Evolutionary conservation across 2,113 vertebrate genomes (phyloP), one percentile per base, ranked within the genome.

Genomic region (Eupsittula cactorum): DNA sequence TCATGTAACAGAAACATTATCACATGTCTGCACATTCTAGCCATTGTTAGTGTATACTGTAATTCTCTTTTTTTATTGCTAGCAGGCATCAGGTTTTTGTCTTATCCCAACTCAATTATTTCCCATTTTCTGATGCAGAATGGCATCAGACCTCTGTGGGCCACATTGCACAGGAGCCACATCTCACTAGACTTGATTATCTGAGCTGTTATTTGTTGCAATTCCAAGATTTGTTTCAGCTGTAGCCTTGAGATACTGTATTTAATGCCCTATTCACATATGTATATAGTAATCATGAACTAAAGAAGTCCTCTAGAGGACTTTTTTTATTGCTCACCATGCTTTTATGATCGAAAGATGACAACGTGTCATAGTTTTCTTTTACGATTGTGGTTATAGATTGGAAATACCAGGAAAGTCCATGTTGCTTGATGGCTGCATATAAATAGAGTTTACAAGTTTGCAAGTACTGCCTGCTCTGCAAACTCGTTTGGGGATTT

Each of bases 191-290:
- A 71, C 78, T 77, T 70, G 82, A 95, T 95, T 89, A 82, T 75
- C n/a, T 81, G 95, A 85, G 29, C 82, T 79, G 39, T 73, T 94
- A 73, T 49, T 97, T 97, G 86, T 93, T 97, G n/a, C 70, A 16
- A 52, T 88, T 94, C 90, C 75, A 77, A 80, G 77, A 82, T 62
- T 92, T 84, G 24, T 94, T 93, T 91, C 28, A 47, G 70, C 42
- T 88, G 13, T 53, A 76, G 59, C 83, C 62, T 77, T 80, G 71
- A 90, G 71, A 59, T 87, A 37, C 59, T 77, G 55, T 67, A 82
- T 88, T 84, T 79, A 90, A 74, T 85, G 55, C 41, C 60, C 94
- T 62, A 60, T 91, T 64, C 84, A 77, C 88, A 80, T 92, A 91
- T 90, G 89, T 88, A 76, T 73, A 78, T 70, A 81, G 65, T 83